Evolutionary conservation across 2,888 invertebrate species (phyloP), one percentile per base, ranked within the genome.

Genomic region (Chrysotoxum bicinctum): DNA sequence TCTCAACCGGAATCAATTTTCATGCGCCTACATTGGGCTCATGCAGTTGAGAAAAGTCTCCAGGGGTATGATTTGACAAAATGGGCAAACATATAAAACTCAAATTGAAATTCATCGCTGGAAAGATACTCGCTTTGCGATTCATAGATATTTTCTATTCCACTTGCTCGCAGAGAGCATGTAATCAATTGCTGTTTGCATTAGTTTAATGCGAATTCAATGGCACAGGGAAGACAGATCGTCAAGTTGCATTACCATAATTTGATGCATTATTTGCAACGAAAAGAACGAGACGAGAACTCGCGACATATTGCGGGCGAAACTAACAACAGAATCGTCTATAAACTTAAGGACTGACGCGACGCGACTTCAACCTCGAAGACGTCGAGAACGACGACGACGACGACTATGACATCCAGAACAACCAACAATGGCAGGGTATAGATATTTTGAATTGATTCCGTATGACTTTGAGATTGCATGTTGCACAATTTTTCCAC

Each of bases 191-290:
- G 83, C 78, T 74, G 77, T 73, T 82, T 72, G 77, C 77, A 73
- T 73, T 54, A 69, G 78, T 64, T 79, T 56, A 78, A 78, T 74
- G 50, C 62, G 73, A 83, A 45, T 73, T 77, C 72, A 68, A 82
- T 82, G 73, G 73, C 82, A 77, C 10, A 37, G 64, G 5, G 54
- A 62, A 83, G 82, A 79, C 69, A 45, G 80, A 72, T 85, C 84
- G 60, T 80, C 84, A 72, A 75, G 80, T 58, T 66, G 84, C 80
- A 80, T 85, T 80, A 85, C 60, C 80, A 85, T 85, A 85, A 85
- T 85, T 85, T 66, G 80, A 80, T 72, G 80, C 80, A 80, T 69
- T 69, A 40, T 26, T 40, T 58, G 58, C 66, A 74, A 48, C 23
- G 40, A 66, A 35, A 32, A 23, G 54, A 32, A 64, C 30, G 12